Evolutionary conservation across 2,888 invertebrate species (phyloP), one percentile per base, ranked within the genome.

Genomic region (Brenthis daphne): DNA sequence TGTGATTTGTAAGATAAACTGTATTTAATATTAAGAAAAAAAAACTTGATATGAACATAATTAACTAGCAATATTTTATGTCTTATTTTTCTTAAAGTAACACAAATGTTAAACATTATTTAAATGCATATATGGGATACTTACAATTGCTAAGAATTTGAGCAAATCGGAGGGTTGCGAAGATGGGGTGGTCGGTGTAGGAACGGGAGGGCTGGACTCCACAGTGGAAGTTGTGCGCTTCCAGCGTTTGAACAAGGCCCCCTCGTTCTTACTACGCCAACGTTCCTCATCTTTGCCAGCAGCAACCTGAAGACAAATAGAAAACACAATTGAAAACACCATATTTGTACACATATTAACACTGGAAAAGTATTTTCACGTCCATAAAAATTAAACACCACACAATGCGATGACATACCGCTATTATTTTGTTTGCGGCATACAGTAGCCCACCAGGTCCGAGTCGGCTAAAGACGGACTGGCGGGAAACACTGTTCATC

Each of bases 81-180:
- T 11, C 8, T 43, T 43, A 11, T 43, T 43, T 43, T 2, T 43
- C 2, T 43, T 11, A 43, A 43, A 43, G 8, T 8, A 43, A 8
- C 37, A 11, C 37, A 1, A 20, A 20, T 24, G 13, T 29, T 55
- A 13, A 29, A 55, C 12, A 55, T 24, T 24, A 29, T 43, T 43
- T 43, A 43, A 43, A 43, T 1, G 11, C 11, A 43, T 43, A 43
- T 55, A 4, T 29, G 4, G 51, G 57, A 77, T 88, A 96, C 96
- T 96, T 94, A 96, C 96, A 94, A 96, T 95, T 80, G 96, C 96
- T 86, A 97, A 90, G 85, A 96, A 96, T 89, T 96, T 96, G 77
- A 96, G 94, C 76, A 93, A 80, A 56, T 93, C 93, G 61, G 93
- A 93, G 67, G 93, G 86, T 79, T 90, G 91, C 68, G 87, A 79